Base-by-base conservation (phyloP, 2,888 invertebrate species). In the Ophioninae sp. region DNA sequence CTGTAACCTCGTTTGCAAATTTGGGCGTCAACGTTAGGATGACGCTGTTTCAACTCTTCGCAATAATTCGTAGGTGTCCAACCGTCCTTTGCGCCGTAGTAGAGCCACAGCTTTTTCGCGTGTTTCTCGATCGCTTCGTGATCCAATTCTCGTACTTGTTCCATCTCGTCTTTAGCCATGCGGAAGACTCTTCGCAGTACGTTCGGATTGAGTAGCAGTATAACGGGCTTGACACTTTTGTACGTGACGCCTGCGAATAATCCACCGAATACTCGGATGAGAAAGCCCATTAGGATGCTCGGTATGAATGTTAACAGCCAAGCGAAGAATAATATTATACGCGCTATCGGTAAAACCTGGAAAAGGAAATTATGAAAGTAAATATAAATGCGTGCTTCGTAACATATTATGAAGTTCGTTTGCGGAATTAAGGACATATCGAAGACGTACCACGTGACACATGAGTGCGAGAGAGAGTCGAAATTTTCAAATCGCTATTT, bases 11-110 rank as follows among this genome's bases (percentile, higher is more conserved):
- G 92, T 23, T 94, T 93, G 90, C 96, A 96, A 23, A 96, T 89
- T 83, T 94, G 92, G 3, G 95, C 95, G 85, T 96, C 94, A 8
- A 95, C 93, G 78, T 94, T 92, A 0, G 96, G 96, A 90, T 95
- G 94, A 79, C 93, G 93, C 23, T 92, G 87, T 85, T 94, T 94
- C 80, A 98, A 92, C 84, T 96, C 95, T 39, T 95, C 93, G 90
- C 95, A 97, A 90, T 96, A 97, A 61, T 93, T 92, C 0, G 95
- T 88, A 0, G 98, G 98, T 73, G 96, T 96, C 99, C 99, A 99
- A 8, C 95, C 95, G 93, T 99, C 99, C 5, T 91, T 94, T 6
- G 94, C 93, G 10, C 97, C 96, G 92, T 98, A 99, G 90, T 97
- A 96, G 69, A 98, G 95, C 90, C 96, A 96, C 2, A 98, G 93